Conservation (phyloP, 1,140 invertebrate genomes). For the Diuraphis noxia region DNA sequence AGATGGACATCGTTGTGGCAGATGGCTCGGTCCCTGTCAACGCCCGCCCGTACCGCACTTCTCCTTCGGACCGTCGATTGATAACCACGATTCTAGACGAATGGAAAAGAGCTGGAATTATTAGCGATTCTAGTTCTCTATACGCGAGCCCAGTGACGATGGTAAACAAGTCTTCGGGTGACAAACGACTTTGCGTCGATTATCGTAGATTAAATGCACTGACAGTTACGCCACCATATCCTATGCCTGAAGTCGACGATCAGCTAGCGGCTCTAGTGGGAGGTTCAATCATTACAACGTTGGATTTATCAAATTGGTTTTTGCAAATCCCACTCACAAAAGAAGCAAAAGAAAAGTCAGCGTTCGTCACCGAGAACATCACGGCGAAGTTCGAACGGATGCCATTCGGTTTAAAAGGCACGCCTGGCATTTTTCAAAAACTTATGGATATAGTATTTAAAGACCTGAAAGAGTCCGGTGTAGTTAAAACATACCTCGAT, state of each 20-base stretch:
- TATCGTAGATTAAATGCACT: conserved; percentile 60
- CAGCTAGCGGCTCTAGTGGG: conserved; percentile 61
- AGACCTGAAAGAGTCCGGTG: not conserved
- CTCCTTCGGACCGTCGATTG: not conserved
- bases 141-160: conserved; percentile 23
- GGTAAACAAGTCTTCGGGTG: not conserved
- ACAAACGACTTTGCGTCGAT: conserved; percentile 57
- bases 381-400: conserved; percentile 55
- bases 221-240: conserved; percentile 62
- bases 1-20: not conserved
- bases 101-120: conserved; percentile 42
- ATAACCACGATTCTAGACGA: conserved; percentile 16
- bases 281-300: conserved; percentile 61
- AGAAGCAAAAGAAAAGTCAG: conserved; percentile 58
- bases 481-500: conserved; percentile 17
- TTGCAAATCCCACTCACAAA: conserved; percentile 59
- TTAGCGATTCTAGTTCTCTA: not conserved
- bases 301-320: conserved; percentile 62
- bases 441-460: conserved; percentile 42
- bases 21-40: not conserved
- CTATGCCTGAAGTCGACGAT: conserved; percentile 63
- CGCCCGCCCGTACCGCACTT: not conserved
- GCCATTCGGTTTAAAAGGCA: conserved; percentile 57
- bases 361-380: conserved; percentile 54
- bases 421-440: conserved; percentile 8